Evolutionary conservation across 92 coral and sea anemone species (phyloP), one percentile per base, ranked within the genome.

Genomic region (Bergia puertoricense): DNA sequence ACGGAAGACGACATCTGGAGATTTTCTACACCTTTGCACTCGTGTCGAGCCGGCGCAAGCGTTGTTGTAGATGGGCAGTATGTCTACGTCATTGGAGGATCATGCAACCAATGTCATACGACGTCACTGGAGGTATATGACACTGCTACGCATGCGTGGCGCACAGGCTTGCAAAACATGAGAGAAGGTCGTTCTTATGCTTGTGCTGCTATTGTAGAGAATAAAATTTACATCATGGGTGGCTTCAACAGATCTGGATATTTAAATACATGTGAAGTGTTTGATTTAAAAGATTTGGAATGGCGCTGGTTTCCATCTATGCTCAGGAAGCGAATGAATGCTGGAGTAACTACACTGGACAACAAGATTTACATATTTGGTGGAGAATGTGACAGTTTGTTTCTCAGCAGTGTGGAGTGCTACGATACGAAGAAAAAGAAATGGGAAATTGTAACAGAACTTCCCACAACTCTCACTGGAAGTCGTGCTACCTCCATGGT

Each of bases 11-110:
- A 83, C 39, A 83, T 83, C 43, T 92, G 94, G 94, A 76, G 81
- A 67, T 86, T 92, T 15, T 91, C 82, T 1, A 44, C 69, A 7
- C 94, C 94, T 46, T 86, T 92, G 88, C 56, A 80, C 78, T 56
- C 71, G 13, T 86, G 90, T 45, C 91, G 89, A 37, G 88, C 94
- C 30, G 94, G 94, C 9, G 89, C 91, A 37, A 75, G 81, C 66
- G 90, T 85, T 62, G 92, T 86, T 14, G 81, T 88, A 4, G 90
- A 92, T 56, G 81, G 84, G 14, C 54, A 66, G 40, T 85, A 45
- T 74, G 67, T 89, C 56, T 92, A 85, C 81, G 77, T 92, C 73
- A 81, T 92, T 30, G 94, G 94, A 43, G 94, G 94, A 51, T 92
- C 77, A 36, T 69, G 42, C 37, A 41, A 46, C 57, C 86, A 83